phyloP scores from a whole-genome alignment of 64 coral and sea anemone genomes.

The Porites lutea region DNA sequence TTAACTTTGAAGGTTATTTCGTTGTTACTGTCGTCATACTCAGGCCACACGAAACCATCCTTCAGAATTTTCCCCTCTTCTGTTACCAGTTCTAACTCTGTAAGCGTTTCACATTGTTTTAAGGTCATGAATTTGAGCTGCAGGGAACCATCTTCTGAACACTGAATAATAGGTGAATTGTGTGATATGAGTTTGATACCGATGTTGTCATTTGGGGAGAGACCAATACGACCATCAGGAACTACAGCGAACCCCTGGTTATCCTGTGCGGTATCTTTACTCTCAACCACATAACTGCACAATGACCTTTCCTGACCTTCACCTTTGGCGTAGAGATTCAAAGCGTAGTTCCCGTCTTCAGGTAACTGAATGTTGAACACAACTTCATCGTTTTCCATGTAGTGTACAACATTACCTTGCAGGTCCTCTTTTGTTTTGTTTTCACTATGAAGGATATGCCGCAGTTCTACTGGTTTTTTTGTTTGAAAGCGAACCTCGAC shows the following conservation, averaged over 20 bases:
- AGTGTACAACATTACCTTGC: slow-evolving; percentile 9
- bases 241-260: slow-evolving; percentile 1
- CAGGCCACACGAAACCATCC: not conserved
- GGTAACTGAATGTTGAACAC: not conserved
- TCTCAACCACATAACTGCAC: not conserved
- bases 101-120: not conserved
- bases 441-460: not conserved
- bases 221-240: not conserved
- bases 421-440: slow-evolving; percentile 9
- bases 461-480: not conserved
- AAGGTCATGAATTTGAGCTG: not conserved
- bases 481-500: slow-evolving; percentile 1
- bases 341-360: slow-evolving; percentile 11
- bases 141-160: not conserved
- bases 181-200: slow-evolving; percentile 14
- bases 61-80: not conserved
- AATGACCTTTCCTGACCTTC: not conserved
- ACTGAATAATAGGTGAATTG: not conserved
- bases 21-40: not conserved
- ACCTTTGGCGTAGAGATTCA: not conserved
- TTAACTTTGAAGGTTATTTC: slow-evolving; percentile 2
- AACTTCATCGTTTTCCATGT: not conserved
- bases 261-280: not conserved
- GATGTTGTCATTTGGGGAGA: not conserved
- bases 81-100: slow-evolving; percentile 2